Conservation (phyloP, 2,888 invertebrate genomes). For the Dasysyrphus tricinctus region DNA sequence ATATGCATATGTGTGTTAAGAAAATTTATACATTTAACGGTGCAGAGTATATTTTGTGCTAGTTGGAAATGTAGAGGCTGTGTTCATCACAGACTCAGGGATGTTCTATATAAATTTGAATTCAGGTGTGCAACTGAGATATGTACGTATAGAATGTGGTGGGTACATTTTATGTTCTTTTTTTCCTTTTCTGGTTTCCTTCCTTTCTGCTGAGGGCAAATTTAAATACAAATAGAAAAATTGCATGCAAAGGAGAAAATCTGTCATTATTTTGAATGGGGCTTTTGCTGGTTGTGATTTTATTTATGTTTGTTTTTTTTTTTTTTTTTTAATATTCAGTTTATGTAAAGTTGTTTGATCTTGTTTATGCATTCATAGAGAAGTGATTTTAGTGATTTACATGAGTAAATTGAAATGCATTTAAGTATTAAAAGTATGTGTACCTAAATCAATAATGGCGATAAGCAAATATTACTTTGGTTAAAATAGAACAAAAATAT, state of each 20-base stretch:
- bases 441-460: not conserved
- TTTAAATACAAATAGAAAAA: conserved; percentile 53
- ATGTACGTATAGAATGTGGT: not conserved
- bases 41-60: not conserved
- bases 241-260: conserved; percentile 51
- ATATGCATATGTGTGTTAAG: not conserved
- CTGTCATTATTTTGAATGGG: conserved; percentile 44
- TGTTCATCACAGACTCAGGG: not conserved
- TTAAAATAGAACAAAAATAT: not conserved
- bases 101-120: conserved; percentile 17
- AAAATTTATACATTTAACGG: conserved; percentile 13
- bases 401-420: conserved; percentile 49
- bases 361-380: conserved; percentile 38
- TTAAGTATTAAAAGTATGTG: not conserved
- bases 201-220: conserved; percentile 24
- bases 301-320: not conserved
- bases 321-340: not conserved
- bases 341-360: conserved; percentile 16
- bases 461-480: not conserved
- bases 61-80: not conserved
- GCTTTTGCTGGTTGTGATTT: conserved; percentile 15
- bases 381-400: conserved; percentile 21
- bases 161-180: not conserved
- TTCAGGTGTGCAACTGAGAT: conserved; percentile 26
- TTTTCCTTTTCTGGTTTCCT: conserved; percentile 13